Evolutionary conservation across 2,888 invertebrate genomes (phyloP).

Genomic region (Calameuta filiformis): DNA sequence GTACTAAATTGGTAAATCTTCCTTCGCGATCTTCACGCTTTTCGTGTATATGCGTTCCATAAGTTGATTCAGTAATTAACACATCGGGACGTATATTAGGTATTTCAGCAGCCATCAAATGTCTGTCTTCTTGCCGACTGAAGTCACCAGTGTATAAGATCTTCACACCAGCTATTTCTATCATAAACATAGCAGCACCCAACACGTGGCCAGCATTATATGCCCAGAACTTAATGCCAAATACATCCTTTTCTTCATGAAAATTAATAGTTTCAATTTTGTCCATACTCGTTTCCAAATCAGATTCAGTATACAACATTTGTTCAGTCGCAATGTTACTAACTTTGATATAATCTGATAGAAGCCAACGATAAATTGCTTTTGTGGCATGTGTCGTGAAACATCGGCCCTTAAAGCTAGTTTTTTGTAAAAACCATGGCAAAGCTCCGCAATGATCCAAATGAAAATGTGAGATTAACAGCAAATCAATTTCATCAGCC

Average conservation of each 20-base stretch:
- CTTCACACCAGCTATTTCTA: conserved; percentile 99
- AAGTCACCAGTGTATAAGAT: conserved; percentile 98
- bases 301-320: conserved; percentile 97
- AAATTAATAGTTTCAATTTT: conserved; percentile 99
- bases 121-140: conserved; percentile 97
- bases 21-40: conserved; percentile 96
- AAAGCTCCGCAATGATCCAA: conserved; percentile 98
- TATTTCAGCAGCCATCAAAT: conserved; percentile 99
- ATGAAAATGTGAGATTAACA: conserved; percentile 97
- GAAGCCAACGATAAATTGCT: conserved; percentile 97
- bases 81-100: conserved; percentile 97
- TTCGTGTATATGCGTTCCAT: conserved; percentile 99
- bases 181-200: conserved; percentile 99
- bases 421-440: conserved; percentile 98
- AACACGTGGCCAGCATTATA: conserved; percentile 99
- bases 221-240: conserved; percentile 97
- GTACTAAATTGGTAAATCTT: conserved; percentile 91
- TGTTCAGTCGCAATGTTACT: conserved; percentile 97
- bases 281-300: conserved; percentile 97
- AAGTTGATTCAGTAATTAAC: conserved; percentile 97
- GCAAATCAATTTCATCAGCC: conserved; percentile 94
- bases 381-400: conserved; percentile 99
- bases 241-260: conserved; percentile 97
- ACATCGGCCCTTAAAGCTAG: conserved; percentile 96
- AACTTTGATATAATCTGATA: conserved; percentile 99